Conservation (phyloP, 2,888 invertebrate genomes). For the Glyphotaelius pellucidus region DNA sequence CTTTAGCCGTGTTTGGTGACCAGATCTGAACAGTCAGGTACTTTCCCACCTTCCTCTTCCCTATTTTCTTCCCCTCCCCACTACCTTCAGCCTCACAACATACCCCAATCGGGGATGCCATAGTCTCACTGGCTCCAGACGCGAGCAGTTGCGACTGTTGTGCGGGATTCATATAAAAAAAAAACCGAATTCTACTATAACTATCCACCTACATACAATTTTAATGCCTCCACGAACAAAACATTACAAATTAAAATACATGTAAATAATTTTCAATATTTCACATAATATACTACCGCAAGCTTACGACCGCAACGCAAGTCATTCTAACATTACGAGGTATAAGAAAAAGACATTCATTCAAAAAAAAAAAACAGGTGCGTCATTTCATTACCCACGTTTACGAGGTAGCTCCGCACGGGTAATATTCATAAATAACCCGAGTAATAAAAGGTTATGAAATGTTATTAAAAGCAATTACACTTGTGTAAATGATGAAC, state of each 20-base stretch:
- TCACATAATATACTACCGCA: background rate
- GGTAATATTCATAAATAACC: background rate
- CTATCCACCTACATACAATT: background rate
- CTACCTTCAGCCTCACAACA: no score
- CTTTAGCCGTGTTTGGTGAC: no score
- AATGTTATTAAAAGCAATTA: background rate
- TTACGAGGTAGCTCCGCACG: background rate
- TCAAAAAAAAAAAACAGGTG: background rate
- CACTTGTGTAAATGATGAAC: background rate
- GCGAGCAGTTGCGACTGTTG: no score
- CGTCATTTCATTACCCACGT: background rate
- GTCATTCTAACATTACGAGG: background rate
- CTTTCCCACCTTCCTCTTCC: no score
- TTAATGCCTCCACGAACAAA: background rate
- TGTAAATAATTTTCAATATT: background rate
- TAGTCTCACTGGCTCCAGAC: no score
- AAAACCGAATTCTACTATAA: no score
- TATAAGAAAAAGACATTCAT: background rate
- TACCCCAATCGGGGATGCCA: no score
- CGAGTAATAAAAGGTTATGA: background rate
- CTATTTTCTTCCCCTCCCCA: no score
- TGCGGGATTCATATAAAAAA: no score
- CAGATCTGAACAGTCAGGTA: no score
- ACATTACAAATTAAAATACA: background rate
- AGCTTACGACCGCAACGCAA: background rate